Percentiles rank a stretch among this genome's conserved stretches.
Conservation (phyloP, 2,888 invertebrate species). For the Oegoconia quadripuncta region DNA sequence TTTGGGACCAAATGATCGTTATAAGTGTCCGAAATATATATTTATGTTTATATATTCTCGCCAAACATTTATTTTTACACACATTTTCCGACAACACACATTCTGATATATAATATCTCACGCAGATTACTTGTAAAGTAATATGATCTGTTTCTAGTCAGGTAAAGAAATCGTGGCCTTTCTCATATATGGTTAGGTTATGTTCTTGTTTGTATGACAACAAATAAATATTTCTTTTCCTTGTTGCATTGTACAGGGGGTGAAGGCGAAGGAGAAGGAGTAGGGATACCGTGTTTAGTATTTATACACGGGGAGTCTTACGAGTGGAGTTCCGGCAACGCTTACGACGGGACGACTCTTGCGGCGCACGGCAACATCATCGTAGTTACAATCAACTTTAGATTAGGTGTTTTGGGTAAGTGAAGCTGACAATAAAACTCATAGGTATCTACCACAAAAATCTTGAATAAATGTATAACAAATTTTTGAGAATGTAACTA, state of each 20-base stretch:
- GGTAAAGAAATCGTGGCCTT: conserved; percentile 5
- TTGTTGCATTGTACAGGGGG: conserved; percentile 38
- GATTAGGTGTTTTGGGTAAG: conserved; percentile 92
- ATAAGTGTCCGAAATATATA: too few relatives aligned
- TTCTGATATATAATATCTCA: too few relatives aligned
- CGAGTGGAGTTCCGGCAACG: conserved; percentile 98
- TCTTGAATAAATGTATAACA: too few relatives aligned
- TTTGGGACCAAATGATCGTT: too few relatives aligned
- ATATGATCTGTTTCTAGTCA: neutral
- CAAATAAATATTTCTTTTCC: too few relatives aligned
- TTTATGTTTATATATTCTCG: too few relatives aligned
- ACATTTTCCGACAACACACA: too few relatives aligned
- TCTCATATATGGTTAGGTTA: conserved; percentile 1
- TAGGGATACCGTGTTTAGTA: conserved; percentile 88
- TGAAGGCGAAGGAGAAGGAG: conserved; percentile 37
- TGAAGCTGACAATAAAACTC: conserved; percentile 15
- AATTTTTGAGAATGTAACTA: too few relatives aligned
- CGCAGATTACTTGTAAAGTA: neutral
- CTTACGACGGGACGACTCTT: conserved; percentile 97
- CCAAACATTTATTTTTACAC: too few relatives aligned
- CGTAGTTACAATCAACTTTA: conserved; percentile 94
- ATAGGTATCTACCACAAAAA: too few relatives aligned
- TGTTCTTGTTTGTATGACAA: neutral
- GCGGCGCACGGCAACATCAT: conserved; percentile 94
- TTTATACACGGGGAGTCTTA: conserved; percentile 97